phyloP scores from a whole-genome alignment of 2,888 invertebrate species.

The Philopedon plagiatum region DNA sequence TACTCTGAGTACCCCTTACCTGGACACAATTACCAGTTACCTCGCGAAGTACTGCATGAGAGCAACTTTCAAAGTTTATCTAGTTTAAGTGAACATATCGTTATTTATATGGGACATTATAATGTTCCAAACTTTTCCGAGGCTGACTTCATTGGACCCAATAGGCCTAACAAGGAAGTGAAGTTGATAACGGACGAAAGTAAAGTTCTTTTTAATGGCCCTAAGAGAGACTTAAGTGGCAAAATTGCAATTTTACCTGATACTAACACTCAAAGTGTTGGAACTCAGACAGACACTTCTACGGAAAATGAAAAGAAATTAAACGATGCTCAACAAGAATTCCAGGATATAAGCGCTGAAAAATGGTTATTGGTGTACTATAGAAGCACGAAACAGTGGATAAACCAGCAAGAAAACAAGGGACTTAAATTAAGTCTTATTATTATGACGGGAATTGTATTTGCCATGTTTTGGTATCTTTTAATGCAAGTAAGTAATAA shows the following conservation, averaged over 20 bases:
- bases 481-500: constrained; percentile 78
- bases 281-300: constrained; percentile 32
- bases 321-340: background rate
- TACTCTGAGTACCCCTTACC: constrained; percentile 63
- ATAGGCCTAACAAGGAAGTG: constrained; percentile 55
- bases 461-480: constrained; percentile 83
- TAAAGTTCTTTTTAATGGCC: constrained; percentile 5
- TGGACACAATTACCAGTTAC: constrained; percentile 63
- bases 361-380: constrained; percentile 43
- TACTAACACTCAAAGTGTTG: constrained; percentile 21
- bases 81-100: constrained; percentile 59
- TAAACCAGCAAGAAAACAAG: constrained; percentile 84
- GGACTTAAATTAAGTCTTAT: constrained; percentile 79
- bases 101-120: constrained; percentile 77
- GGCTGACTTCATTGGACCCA: constrained; percentile 63
- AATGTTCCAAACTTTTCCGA: constrained; percentile 75
- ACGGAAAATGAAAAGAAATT: background rate
- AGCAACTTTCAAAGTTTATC: constrained; percentile 63
- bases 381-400: constrained; percentile 71
- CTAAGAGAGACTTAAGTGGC: background rate
- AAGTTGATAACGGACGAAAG: constrained; percentile 62
- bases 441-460: constrained; percentile 77
- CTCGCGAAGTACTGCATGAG: constrained; percentile 58
- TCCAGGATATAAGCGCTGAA: constrained; percentile 13
- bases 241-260: background rate